Evolutionary conservation across 2,113 vertebrate species (phyloP).

Genomic region (Vulpes vulpes): DNA sequence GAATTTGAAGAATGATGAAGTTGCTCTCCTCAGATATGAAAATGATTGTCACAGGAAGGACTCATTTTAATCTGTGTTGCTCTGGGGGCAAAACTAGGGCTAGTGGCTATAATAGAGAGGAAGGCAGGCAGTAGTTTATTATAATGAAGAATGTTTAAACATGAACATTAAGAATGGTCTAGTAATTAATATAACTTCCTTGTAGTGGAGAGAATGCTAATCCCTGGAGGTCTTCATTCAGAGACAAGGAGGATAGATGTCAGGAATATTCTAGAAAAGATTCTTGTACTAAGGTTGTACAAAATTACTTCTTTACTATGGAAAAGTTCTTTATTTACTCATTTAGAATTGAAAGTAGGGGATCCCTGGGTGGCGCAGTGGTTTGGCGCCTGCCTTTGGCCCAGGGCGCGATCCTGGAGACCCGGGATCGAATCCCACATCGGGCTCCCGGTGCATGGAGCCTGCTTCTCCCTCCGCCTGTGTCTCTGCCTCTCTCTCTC

Average conservation of each 20-base stretch:
- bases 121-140: neutral
- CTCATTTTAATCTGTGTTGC: neutral
- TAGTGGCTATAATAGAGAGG: neutral
- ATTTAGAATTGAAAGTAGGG: neutral
- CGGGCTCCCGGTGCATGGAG: too few species aligned
- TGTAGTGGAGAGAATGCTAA: neutral
- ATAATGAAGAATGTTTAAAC: constrained; percentile 39
- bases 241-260: neutral
- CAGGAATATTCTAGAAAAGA: neutral
- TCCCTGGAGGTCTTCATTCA: neutral
- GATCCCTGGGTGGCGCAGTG: too few species aligned
- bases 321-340: neutral
- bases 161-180: neutral
- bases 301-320: neutral
- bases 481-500: too few species aligned
- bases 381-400: too few species aligned
- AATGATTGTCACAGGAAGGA: neutral
- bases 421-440: too few species aligned
- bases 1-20: neutral
- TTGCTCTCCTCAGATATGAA: neutral
- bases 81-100: neutral
- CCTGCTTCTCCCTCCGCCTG: too few species aligned
- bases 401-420: too few species aligned
- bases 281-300: neutral
- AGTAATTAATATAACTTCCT: constrained; percentile 1